A percentile compares a stretch with the other conserved stretches of the same genome.
Evolutionary conservation across 2,797 vertebrate genomes (phyloP).

Genomic region (Periophthalmus magnuspinnatus): DNA sequence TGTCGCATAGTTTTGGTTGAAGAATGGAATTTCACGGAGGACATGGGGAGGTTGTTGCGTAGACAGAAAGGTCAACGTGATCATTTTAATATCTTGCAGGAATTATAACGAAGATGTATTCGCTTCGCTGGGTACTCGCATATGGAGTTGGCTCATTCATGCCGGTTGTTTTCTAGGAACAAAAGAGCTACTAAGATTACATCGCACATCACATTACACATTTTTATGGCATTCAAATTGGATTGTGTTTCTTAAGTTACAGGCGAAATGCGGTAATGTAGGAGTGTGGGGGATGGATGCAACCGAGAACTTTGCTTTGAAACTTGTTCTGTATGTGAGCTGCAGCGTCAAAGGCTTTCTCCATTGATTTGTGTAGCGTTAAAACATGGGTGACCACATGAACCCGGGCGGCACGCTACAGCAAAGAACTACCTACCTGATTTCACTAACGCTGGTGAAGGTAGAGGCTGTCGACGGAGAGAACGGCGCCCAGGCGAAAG

Average conservation of each 20-base stretch:
- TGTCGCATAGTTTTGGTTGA: conserved; percentile 25
- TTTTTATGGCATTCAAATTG: conserved; percentile 25
- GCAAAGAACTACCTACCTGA: conserved; percentile 96
- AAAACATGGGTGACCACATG: conserved; percentile 83
- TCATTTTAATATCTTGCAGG: conserved; percentile 40
- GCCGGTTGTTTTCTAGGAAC: conserved; percentile 52
- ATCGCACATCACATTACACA: conserved; percentile 21
- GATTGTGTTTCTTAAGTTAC: conserved; percentile 37
- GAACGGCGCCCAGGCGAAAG: conserved; percentile 66
- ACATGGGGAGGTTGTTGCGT: conserved; percentile 39
- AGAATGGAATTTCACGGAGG: background rate
- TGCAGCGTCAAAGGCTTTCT: background rate
- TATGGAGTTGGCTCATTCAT: conserved; percentile 31
- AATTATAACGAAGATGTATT: conserved; percentile 44
- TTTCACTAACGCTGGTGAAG: conserved; percentile 95
- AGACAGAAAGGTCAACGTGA: conserved; percentile 60
- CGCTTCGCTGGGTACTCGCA: conserved; percentile 30
- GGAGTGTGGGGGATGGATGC: conserved; percentile 58
- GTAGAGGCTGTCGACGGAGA: conserved; percentile 86
- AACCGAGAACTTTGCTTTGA: conserved; percentile 46
- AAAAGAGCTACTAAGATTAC: conserved; percentile 48
- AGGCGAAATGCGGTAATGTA: conserved; percentile 35
- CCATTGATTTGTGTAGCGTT: conserved; percentile 52
- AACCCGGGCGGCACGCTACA: conserved; percentile 87
- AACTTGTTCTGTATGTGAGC: conserved; percentile 54